These are phyloP conservation scores for Crenichthys baileyi DNA, from an alignment of 2,797 vertebrate genomes.

Conservation along the genomic window DNA sequence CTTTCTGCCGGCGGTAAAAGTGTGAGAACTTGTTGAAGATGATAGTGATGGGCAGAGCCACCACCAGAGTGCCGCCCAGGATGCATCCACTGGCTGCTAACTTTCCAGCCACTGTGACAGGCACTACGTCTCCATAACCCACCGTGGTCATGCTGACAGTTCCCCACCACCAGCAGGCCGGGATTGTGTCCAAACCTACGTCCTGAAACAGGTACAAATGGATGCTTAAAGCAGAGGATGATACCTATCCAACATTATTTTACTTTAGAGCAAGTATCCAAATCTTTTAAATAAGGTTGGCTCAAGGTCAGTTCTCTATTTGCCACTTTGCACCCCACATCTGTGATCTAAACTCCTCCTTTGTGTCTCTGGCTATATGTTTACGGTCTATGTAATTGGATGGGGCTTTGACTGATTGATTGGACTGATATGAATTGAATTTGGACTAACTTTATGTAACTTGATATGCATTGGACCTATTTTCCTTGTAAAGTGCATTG, in stretches of 20 bases:
- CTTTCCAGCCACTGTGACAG: slow-evolving; percentile 92
- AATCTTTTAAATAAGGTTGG: background rate
- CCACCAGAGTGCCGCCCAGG: slow-evolving; percentile 93
- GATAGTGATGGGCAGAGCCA: slow-evolving; percentile 97
- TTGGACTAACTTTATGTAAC: background rate
- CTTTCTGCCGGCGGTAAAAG: slow-evolving; percentile 96
- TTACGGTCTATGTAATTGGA: background rate
- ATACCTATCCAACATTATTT: background rate
- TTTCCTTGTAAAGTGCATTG: background rate
- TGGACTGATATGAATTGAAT: background rate
- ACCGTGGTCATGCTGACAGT: slow-evolving; percentile 98
- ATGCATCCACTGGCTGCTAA: slow-evolving; percentile 95
- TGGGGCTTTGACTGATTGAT: background rate
- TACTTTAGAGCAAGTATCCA: background rate
- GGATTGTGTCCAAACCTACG: slow-evolving; percentile 94
- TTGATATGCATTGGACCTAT: background rate
- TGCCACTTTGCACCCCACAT: background rate
- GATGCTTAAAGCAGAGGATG: background rate
- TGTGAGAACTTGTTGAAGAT: slow-evolving; percentile 99
- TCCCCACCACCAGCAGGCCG: slow-evolving; percentile 99
- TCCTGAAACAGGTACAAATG: slow-evolving; percentile 62
- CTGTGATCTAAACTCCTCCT: background rate
- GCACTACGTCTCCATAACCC: slow-evolving; percentile 95
- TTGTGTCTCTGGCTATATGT: background rate
- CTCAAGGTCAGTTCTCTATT: background rate